Conservation (phyloP, 2,888 invertebrate genomes). For the Papilio demoleus region DNA sequence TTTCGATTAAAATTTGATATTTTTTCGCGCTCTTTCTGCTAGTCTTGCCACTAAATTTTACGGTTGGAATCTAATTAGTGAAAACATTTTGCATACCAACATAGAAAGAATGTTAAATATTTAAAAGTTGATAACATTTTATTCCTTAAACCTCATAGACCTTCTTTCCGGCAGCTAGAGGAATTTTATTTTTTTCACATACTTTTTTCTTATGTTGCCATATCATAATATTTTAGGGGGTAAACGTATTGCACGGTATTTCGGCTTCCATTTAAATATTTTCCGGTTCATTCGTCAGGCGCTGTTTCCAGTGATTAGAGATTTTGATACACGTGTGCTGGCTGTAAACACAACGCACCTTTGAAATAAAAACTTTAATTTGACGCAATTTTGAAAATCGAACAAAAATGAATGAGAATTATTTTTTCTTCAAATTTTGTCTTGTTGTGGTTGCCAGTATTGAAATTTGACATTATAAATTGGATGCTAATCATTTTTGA, state of each 20-base stretch:
- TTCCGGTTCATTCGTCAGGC: constrained; percentile 80
- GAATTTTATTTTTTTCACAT: constrained; percentile 68
- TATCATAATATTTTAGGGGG: constrained; percentile 77
- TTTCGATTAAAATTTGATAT: too few species aligned
- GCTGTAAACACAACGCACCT: constrained; percentile 41
- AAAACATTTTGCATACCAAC: constrained; percentile 26
- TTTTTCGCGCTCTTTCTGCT: not conserved
- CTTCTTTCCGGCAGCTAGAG: constrained; percentile 65
- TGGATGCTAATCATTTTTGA: not conserved
- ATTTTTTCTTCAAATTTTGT: not conserved
- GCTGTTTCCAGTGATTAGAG: constrained; percentile 73
- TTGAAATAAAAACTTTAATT: constrained; percentile 31
- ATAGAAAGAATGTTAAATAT: constrained; percentile 57
- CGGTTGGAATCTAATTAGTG: constrained; percentile 1
- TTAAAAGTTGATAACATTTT: constrained; percentile 64
- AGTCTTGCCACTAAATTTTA: not conserved
- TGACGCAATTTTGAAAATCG: constrained; percentile 20
- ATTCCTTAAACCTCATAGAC: constrained; percentile 69
- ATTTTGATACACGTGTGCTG: constrained; percentile 63
- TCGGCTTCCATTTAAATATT: constrained; percentile 81
- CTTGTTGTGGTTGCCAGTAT: not conserved
- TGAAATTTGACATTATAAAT: not conserved
- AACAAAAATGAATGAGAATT: not conserved
- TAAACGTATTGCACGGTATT: constrained; percentile 72
- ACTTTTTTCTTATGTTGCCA: constrained; percentile 61